phyloP scores from a whole-genome alignment of 2,113 vertebrate species.

The Apistogramma diplotaenia region DNA sequence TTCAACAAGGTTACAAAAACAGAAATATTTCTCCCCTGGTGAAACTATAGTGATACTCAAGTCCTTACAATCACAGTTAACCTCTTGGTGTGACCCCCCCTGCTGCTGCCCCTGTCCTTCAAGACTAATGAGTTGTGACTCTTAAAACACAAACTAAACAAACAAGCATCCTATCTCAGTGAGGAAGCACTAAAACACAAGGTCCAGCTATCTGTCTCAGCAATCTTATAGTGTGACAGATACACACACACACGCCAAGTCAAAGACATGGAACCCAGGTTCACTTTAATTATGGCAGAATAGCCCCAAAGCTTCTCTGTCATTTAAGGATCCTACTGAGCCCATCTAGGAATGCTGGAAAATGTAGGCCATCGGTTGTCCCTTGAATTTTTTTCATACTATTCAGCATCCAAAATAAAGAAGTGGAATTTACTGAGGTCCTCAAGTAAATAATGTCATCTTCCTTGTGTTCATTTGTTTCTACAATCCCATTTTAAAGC shows the following conservation, averaged over 20 bases:
- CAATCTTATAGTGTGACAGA: background rate
- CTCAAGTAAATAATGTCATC: background rate
- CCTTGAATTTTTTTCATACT: background rate
- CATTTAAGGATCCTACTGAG: accelerated
- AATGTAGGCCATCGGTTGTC: background rate
- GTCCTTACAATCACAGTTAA: constrained; percentile 22
- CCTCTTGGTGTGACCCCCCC: constrained; percentile 27
- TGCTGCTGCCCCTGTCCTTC: constrained; percentile 49
- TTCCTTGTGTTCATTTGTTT: background rate
- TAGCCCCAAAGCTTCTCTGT: background rate
- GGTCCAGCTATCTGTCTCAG: constrained; percentile 31
- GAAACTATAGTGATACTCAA: constrained; percentile 18
- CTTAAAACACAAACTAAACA: constrained; percentile 21
- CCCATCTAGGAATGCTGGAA: background rate
- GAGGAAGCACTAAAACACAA: constrained; percentile 24
- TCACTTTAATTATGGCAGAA: background rate
- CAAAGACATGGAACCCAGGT: background rate
- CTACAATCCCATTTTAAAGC: background rate
- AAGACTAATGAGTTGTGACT: constrained; percentile 67
- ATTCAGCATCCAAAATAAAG: background rate
- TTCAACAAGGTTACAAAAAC: background rate
- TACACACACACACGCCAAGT: background rate
- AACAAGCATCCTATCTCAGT: background rate
- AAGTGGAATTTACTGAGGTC: background rate
- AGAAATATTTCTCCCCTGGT: background rate